phyloP scores from a whole-genome alignment of 2,888 invertebrate species.

The Brenthis hecate region DNA sequence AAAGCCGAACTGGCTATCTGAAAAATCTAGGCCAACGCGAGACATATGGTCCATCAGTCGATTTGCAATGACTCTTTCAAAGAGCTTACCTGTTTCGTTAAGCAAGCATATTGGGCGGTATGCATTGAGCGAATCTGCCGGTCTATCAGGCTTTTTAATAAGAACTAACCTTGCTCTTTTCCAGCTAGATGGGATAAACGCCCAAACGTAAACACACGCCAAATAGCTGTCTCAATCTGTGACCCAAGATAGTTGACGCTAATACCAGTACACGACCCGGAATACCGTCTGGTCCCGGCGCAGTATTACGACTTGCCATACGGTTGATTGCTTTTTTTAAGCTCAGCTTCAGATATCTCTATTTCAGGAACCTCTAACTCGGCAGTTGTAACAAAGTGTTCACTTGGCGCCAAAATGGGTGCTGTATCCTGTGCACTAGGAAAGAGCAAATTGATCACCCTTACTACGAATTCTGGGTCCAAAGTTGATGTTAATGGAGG shows the following conservation, averaged over 20 bases:
- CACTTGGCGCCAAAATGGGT: no score
- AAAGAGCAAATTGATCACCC: slow-evolving; percentile 9
- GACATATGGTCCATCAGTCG: neutral
- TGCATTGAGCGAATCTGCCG: slow-evolving; percentile 27
- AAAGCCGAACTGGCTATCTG: neutral
- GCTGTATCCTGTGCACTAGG: neutral
- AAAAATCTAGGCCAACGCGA: neutral
- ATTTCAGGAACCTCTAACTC: neutral
- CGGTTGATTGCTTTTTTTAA: neutral
- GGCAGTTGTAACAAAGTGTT: no score
- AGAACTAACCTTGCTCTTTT: slow-evolving; percentile 31
- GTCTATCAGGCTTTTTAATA: slow-evolving; percentile 27
- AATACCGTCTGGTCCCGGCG: slow-evolving; percentile 31
- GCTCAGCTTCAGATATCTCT: slow-evolving; percentile 1
- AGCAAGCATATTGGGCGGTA: slow-evolving; percentile 31
- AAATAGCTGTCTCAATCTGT: slow-evolving; percentile 24
- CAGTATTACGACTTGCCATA: slow-evolving; percentile 22
- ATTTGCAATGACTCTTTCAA: neutral
- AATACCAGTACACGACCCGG: slow-evolving; percentile 26
- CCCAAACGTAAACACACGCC: slow-evolving; percentile 17
- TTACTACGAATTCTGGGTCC: slow-evolving; percentile 9
- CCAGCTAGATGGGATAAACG: slow-evolving; percentile 24
- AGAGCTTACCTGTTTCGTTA: neutral
- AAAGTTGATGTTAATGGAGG: slow-evolving; percentile 36
- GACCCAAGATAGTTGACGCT: slow-evolving; percentile 1